Base-by-base conservation (phyloP, 2,113 vertebrate species). In the Spheniscus mendiculus region DNA sequence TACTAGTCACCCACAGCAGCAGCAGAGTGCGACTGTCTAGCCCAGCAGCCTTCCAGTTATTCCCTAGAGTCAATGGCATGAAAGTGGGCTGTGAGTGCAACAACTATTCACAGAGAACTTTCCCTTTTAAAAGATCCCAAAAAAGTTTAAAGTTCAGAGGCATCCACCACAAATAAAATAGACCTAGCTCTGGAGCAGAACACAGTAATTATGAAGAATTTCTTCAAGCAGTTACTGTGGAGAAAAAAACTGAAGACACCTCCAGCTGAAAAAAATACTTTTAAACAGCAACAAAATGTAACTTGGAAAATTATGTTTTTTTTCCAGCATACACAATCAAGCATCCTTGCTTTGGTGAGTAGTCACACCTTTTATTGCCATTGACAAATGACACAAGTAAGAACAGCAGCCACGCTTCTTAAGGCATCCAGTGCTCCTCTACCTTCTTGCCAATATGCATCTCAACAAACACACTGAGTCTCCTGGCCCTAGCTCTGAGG, bases 81-180 rank as follows among this genome's bases (percentile, higher is more conserved):
- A 40, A 81, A 87, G 55, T 12, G 49, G 25, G 22, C 55, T 29
- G 23, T 87, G 85, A 97, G 87, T 30, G 67, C 87, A 95, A 91
- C 91, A 91, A 81, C 82, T 95, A 82, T 72, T 96, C 96, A 95
- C n/a, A 96, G 77, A 94, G 36, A 72, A 10, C 56, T 88, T 36
- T 92, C 70, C 73, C 69, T 96, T 70, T 81, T 88, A 90, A 95
- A 85, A 89, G 71, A 83, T 86, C 40, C 61, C 14, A 23, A 72
- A 73, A 88, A 95, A 89, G 27, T 56, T 83, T 76, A 49, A 77
- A 50, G 30, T 72, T 42, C 77, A 52, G 47, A 55, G 29, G 18
- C 21, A 84, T 53, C 44, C 50, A 55, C 36, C 15, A 50, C 32
- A 79, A 76, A 47, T 12, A 40, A 63, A 34, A 45, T 0, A 80